These are phyloP conservation scores for Spongilla lacustris DNA, from an alignment of 37 sponge, comb jelly and placozoan genomes.

Conservation along the genomic window DNA sequence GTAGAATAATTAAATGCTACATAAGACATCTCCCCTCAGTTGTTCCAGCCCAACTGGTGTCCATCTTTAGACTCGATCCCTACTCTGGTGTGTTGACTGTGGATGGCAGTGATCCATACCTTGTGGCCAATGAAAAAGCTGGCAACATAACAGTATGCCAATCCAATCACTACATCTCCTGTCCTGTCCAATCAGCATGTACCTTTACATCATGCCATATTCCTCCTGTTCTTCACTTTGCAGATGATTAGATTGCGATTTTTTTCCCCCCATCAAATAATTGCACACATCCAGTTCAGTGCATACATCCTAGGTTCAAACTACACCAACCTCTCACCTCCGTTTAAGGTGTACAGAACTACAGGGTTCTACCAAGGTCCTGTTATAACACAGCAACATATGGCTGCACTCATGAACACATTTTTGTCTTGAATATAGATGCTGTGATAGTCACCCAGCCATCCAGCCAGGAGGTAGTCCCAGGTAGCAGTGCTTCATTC, in stretches of 20 bases:
- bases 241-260: background rate
- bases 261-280: background rate
- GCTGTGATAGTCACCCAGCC: background rate
- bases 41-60: conserved; percentile 8
- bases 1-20: background rate
- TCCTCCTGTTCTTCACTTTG: background rate
- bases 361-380: background rate
- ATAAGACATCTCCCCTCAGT: conserved; percentile 9
- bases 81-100: conserved; percentile 30
- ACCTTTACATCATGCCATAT: background rate
- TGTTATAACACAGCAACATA: no score
- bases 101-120: conserved; percentile 42
- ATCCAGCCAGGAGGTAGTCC: background rate
- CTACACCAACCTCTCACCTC: conserved; percentile 21
- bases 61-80: conserved; percentile 44
- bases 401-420: no score
- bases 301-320: conserved; percentile 52
- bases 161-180: background rate
- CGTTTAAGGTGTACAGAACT: background rate
- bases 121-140: conserved; percentile 30
- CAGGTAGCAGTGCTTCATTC: background rate
- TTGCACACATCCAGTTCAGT: conserved; percentile 29
- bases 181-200: background rate
- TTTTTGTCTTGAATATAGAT: background rate
- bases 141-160: conserved; percentile 45